Evolutionary conservation across 2,797 vertebrate species (phyloP).

Genomic region (Sebastes iracundus): DNA sequence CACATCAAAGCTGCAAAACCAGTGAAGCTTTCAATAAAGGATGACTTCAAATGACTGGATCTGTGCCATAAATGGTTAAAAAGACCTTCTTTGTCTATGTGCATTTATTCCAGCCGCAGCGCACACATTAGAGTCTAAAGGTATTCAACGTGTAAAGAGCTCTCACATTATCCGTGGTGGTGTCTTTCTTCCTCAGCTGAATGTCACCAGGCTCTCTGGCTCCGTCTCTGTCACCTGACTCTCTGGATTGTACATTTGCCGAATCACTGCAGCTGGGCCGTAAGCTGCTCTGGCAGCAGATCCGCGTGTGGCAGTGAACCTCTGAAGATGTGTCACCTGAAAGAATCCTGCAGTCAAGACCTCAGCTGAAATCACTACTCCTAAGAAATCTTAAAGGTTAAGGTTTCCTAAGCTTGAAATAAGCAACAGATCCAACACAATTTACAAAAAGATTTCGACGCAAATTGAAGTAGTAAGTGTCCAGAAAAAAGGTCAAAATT

Average conservation of each 20-base stretch:
- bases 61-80: not conserved
- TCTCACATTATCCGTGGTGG: conserved; percentile 29
- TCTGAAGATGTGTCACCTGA: conserved; percentile 38
- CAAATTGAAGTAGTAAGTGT: not conserved
- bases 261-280: not conserved
- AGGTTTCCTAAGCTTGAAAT: not conserved
- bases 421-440: not conserved
- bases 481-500: not conserved
- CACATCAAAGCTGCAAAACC: not conserved
- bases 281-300: not conserved
- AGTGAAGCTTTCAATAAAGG: not conserved
- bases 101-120: not conserved
- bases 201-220: conserved; percentile 21
- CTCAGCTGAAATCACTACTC: not conserved
- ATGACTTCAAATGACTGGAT: not conserved
- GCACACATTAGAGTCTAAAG: not conserved
- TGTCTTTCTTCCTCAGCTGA: conserved; percentile 20
- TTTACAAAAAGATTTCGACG: not conserved
- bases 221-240: conserved; percentile 8
- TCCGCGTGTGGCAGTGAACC: not conserved
- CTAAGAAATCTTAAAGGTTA: not conserved
- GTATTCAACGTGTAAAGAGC: not conserved
- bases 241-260: not conserved
- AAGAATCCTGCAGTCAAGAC: conserved; percentile 9
- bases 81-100: not conserved